A percentile compares a stretch with the other conserved stretches of the same genome.
These are phyloP conservation scores for Ceratitis capitata DNA, from an alignment of 1,140 invertebrate species.

Conservation along the genomic window DNA sequence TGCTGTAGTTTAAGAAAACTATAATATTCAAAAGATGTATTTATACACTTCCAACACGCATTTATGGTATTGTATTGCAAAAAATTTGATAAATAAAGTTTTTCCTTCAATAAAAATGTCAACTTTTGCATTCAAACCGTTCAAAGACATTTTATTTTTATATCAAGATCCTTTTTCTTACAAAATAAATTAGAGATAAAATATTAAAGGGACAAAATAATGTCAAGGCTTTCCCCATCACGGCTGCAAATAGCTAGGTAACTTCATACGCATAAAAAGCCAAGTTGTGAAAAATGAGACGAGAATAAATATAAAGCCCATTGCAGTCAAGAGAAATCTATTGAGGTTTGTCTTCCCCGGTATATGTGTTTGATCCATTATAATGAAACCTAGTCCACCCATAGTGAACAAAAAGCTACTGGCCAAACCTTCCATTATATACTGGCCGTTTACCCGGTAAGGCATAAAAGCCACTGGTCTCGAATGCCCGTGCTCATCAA, in stretches of 20 bases:
- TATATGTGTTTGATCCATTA: slow-evolving; percentile 93
- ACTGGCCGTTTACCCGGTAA: slow-evolving; percentile 97
- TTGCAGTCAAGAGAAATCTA: slow-evolving; percentile 87
- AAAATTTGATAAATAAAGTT: slow-evolving; percentile 24
- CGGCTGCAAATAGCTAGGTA: slow-evolving; percentile 78
- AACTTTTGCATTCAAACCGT: too few relatives aligned
- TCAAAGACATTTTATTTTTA: too few relatives aligned
- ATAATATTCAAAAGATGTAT: too few relatives aligned
- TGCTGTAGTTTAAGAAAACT: too few relatives aligned
- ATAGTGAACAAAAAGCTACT: slow-evolving; percentile 96
- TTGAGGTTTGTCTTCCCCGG: slow-evolving; percentile 93
- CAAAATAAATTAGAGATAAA: too few relatives aligned
- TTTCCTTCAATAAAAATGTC: too few relatives aligned
- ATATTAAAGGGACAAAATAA: too few relatives aligned
- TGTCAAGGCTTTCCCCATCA: background rate
- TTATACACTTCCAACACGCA: background rate
- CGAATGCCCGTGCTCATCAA: slow-evolving; percentile 95
- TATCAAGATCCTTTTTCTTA: too few relatives aligned
- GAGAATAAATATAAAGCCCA: slow-evolving; percentile 92
- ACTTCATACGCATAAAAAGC: slow-evolving; percentile 99
- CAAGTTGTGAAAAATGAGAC: slow-evolving; percentile 96
- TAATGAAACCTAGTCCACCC: slow-evolving; percentile 95
- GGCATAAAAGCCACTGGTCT: slow-evolving; percentile 98
- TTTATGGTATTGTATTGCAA: background rate
- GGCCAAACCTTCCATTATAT: slow-evolving; percentile 98